Evolutionary conservation across 2,888 invertebrate species (phyloP), one percentile per base, ranked within the genome.

Genomic region (Aphidius colemani): DNA sequence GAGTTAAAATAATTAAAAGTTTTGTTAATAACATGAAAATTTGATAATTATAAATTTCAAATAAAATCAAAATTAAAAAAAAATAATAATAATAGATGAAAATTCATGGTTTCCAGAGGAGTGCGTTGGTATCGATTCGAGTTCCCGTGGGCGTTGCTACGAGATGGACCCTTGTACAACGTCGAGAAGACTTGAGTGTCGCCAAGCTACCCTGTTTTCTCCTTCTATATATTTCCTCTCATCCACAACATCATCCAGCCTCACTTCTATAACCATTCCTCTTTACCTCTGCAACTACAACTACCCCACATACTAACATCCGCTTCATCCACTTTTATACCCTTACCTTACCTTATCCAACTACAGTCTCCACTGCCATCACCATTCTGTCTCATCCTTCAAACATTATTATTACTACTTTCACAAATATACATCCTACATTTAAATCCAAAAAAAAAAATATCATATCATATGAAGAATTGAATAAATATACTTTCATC

Each of bases 101-200:
- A 80, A 79, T 79, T 75, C 75, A 72, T 73, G 76, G 74, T 81
- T 81, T 79, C 78, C 79, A 78, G 77, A 77, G 78, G 77, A 77
- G 77, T 78, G 80, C 79, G 76, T 78, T 78, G 78, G 64, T 80
- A 80, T 80, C 80, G 80, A 80, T 80, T 80, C 76, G 78, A 76
- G 78, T 78, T 79, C 78, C 80, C 79, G 82, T 80, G 82, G 82
- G 82, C 82, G 82, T 82, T 82, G 82, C 82, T 81, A 82, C 77
- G 82, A 81, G 80, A 82, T 82, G 81, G 82, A 81, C 82, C 82
- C 82, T 82, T 81, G 80, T 79, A 79, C 77, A 76, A 69, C 74
- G 30, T 72, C 74, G 74, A 73, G 72, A 74, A 65, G 71, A 67
- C 67, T 81, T 75, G 80, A 81, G 79, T 80, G 81, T 81, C 81